These are phyloP conservation scores for Melangyna quadrimaculata DNA, from an alignment of 2,888 invertebrate genomes.

Conservation along the genomic window DNA sequence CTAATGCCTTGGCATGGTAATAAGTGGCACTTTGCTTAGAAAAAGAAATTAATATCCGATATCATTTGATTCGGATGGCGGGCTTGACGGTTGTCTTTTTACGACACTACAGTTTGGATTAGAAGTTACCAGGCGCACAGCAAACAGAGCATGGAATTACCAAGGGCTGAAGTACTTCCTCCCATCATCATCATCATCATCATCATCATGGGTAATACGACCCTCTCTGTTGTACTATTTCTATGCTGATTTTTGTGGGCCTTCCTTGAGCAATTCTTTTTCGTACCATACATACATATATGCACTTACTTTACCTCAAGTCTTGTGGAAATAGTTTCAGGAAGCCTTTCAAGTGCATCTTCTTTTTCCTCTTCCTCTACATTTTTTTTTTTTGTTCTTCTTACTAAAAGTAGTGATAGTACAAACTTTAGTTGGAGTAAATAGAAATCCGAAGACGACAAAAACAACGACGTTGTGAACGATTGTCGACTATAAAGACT, in stretches of 20 bases:
- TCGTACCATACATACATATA: slow-evolving; percentile 16
- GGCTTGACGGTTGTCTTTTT: slow-evolving; percentile 25
- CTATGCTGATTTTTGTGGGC: slow-evolving; percentile 21
- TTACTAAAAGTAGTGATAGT: neutral
- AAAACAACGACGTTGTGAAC: neutral
- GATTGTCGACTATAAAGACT: slow-evolving; percentile 8
- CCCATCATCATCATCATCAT: slow-evolving; percentile 16
- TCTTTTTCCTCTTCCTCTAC: slow-evolving; percentile 10
- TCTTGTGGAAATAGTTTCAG: slow-evolving; percentile 65
- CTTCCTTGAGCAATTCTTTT: slow-evolving; percentile 24
- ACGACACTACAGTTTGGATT: slow-evolving; percentile 56
- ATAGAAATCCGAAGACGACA: slow-evolving; percentile 38
- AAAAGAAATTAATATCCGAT: slow-evolving; percentile 55
- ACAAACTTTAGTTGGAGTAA: slow-evolving; percentile 29
- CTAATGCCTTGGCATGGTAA: slow-evolving; percentile 62
- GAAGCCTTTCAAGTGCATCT: slow-evolving; percentile 62
- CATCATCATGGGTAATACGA: slow-evolving; percentile 21
- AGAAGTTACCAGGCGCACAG: slow-evolving; percentile 71
- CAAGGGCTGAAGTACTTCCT: neutral
- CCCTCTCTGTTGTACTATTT: slow-evolving; percentile 17
- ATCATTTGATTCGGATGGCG: slow-evolving; percentile 53
- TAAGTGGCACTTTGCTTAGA: slow-evolving; percentile 60
- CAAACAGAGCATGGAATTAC: slow-evolving; percentile 8
- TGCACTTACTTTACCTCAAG: slow-evolving; percentile 32
- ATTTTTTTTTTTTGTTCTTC: neutral